Evolutionary conservation across 2,888 invertebrate species (phyloP).

Genomic region (Hecatera dysodea): DNA sequence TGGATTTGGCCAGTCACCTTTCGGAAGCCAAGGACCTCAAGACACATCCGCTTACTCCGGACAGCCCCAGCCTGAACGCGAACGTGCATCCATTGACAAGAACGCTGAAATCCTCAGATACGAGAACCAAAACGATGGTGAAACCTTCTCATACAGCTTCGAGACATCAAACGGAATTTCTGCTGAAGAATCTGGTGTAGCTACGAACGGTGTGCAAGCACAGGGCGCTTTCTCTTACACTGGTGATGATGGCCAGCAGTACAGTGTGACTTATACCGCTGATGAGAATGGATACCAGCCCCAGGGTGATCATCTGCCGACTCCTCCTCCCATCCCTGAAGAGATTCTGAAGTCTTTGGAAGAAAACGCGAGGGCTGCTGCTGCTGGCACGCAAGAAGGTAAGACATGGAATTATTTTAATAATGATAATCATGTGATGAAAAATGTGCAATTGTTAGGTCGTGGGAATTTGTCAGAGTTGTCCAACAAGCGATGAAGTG

Average conservation of each 20-base stretch:
- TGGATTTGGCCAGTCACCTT: slow-evolving; percentile 56
- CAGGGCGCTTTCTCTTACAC: slow-evolving; percentile 86
- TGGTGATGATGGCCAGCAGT: slow-evolving; percentile 85
- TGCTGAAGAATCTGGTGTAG: slow-evolving; percentile 86
- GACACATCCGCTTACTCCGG: slow-evolving; percentile 61
- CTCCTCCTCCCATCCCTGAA: slow-evolving; percentile 86
- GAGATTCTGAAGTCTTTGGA: slow-evolving; percentile 86
- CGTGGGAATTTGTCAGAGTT: slow-evolving; percentile 38
- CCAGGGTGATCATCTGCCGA: slow-evolving; percentile 85
- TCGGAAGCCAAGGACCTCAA: slow-evolving; percentile 61
- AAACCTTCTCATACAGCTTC: slow-evolving; percentile 83
- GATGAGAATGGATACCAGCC: slow-evolving; percentile 87
- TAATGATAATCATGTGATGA: slow-evolving; percentile 3
- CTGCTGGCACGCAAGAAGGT: slow-evolving; percentile 88
- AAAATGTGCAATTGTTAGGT: slow-evolving; percentile 18
- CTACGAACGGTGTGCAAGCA: slow-evolving; percentile 85
- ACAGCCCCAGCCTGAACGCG: slow-evolving; percentile 77
- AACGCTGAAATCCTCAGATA: slow-evolving; percentile 83
- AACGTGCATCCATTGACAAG: slow-evolving; percentile 82
- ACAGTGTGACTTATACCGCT: slow-evolving; percentile 85
- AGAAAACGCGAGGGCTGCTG: slow-evolving; percentile 85
- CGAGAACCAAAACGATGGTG: slow-evolving; percentile 84
- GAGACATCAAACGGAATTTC: slow-evolving; percentile 88
- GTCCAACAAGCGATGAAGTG: slow-evolving; percentile 38
- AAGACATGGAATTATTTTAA: slow-evolving; percentile 33